phyloP scores from a whole-genome alignment of 1,140 invertebrate genomes.

The Teleopsis dalmanni region DNA sequence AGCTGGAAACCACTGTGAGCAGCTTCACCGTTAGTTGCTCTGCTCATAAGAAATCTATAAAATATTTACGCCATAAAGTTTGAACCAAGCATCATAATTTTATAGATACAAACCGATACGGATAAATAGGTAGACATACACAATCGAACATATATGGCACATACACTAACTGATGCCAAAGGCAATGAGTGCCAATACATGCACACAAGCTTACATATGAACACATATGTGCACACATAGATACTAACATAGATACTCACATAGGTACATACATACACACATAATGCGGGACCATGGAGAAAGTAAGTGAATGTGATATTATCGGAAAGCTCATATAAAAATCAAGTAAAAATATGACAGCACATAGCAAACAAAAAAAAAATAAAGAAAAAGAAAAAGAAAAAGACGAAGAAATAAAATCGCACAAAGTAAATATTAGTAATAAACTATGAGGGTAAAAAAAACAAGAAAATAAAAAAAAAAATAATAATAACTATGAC shows the following conservation, averaged over 20 bases:
- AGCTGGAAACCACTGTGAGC: not conserved
- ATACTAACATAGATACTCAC: not conserved
- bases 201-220: not conserved
- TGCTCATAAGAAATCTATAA: conserved; percentile 2
- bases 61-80: conserved; percentile 7
- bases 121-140: no score
- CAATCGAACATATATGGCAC: no score
- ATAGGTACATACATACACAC: not conserved
- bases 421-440: not conserved
- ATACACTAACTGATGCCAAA: no score
- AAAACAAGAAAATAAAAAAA: not conserved
- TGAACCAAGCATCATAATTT: not conserved
- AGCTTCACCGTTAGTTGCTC: not conserved
- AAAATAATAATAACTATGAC: not conserved
- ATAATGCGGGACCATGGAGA: not conserved
- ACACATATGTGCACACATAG: not conserved
- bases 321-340: no score
- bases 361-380: not conserved
- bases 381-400: not conserved
- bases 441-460: not conserved
- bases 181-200: no score
- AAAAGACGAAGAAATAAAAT: not conserved
- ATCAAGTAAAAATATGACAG: no score
- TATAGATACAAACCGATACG: no score
- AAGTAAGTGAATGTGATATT: not conserved